phyloP scores from a whole-genome alignment of 2,113 vertebrate genomes.

The Rallus limicola region DNA sequence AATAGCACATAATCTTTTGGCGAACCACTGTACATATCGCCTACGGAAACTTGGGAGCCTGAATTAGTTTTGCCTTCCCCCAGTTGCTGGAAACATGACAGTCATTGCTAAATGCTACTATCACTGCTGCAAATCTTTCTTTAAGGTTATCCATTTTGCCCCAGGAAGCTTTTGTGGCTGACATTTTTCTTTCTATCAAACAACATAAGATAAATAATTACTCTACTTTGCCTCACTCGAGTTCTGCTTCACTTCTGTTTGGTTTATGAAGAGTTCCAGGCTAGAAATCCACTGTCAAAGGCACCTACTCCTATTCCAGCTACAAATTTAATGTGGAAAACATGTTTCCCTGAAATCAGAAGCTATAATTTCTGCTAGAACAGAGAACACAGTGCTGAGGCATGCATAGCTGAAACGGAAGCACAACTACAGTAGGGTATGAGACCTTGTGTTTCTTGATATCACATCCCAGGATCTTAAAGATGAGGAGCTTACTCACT shows the following conservation, averaged over 20 bases:
- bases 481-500: background rate
- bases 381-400: background rate
- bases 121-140: conserved; percentile 13
- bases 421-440: background rate
- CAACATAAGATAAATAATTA: conserved; percentile 32
- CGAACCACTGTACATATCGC: background rate
- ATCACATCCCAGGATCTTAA: background rate
- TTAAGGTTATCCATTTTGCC: conserved; percentile 18
- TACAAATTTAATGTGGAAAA: background rate
- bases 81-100: background rate
- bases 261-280: background rate
- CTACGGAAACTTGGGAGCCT: background rate
- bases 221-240: background rate
- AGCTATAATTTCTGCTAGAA: background rate
- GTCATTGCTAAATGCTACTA: background rate
- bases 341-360: background rate
- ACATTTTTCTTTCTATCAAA: conserved; percentile 17
- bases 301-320: background rate
- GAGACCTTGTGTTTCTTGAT: background rate
- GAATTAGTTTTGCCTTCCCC: background rate
- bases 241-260: background rate
- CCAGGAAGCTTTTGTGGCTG: conserved; percentile 21
- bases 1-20: background rate
- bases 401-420: background rate
- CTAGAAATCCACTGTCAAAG: background rate